phyloP scores from a whole-genome alignment of 2,888 invertebrate species.

The Dyspetes luteomarginatus region DNA sequence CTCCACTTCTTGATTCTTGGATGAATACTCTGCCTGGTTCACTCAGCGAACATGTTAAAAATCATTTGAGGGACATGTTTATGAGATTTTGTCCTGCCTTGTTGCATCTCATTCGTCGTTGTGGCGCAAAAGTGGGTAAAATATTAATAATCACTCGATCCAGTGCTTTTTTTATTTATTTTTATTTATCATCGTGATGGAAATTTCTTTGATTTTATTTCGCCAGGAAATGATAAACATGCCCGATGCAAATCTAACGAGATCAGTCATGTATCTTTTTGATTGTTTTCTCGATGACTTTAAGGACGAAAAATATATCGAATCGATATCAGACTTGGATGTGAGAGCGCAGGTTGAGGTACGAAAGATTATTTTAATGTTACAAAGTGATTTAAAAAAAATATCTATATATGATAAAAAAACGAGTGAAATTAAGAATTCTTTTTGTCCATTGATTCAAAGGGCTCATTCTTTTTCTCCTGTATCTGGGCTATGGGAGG shows the following conservation, averaged over 20 bases:
- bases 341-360: conserved; percentile 93
- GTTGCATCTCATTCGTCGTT: conserved; percentile 90
- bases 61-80: conserved; percentile 89
- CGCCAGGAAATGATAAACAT: conserved; percentile 93
- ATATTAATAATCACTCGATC: neutral
- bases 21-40: conserved; percentile 90
- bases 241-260: conserved; percentile 92
- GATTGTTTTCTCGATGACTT: conserved; percentile 96
- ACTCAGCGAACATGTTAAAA: conserved; percentile 89
- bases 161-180: no score
- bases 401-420: no score
- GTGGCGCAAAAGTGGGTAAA: conserved; percentile 86
- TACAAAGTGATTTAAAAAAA: neutral
- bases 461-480: conserved; percentile 96
- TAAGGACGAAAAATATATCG: conserved; percentile 89
- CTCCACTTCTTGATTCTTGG: conserved; percentile 93
- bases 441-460: neutral
- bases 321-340: conserved; percentile 90
- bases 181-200: no score
- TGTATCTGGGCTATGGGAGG: conserved; percentile 96
- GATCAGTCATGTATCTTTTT: conserved; percentile 92
- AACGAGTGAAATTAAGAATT: neutral
- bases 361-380: conserved; percentile 55
- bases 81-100: conserved; percentile 92
- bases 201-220: neutral